Percentiles rank a stretch among this genome's conserved stretches.
These are phyloP conservation scores for Esox lucius DNA, from an alignment of 2,797 vertebrate species.

Conservation along the genomic window DNA sequence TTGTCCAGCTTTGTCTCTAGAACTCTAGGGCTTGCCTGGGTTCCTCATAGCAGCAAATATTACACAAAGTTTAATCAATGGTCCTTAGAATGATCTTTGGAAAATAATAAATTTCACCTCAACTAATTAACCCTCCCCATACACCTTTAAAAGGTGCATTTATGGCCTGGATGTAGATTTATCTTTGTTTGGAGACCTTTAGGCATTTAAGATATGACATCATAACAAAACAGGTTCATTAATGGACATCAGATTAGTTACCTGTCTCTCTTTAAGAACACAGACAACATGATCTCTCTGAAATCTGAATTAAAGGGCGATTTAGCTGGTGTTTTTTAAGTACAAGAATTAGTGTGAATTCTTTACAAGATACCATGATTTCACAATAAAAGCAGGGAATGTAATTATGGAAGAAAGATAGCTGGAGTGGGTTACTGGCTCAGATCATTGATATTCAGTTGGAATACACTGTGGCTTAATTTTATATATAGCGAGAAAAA, in stretches of 20 bases:
- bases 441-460: background rate
- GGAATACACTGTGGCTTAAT: too few species aligned
- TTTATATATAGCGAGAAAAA: too few species aligned
- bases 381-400: background rate
- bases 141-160: background rate
- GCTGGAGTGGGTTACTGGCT: background rate
- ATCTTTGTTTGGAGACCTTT: background rate
- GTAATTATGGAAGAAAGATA: background rate
- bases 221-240: background rate
- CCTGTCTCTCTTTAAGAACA: conserved; percentile 1
- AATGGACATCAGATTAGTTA: background rate
- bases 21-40: background rate
- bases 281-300: background rate
- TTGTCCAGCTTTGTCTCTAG: conserved; percentile 1
- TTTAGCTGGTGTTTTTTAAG: background rate
- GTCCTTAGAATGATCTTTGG: background rate
- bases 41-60: background rate
- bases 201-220: background rate
- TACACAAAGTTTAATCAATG: conserved; percentile 1
- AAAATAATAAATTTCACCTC: conserved; percentile 1
- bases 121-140: background rate
- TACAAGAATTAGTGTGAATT: background rate
- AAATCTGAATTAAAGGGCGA: background rate
- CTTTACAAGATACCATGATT: background rate
- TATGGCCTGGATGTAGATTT: background rate